Evolutionary conservation across 2,797 vertebrate genomes (phyloP).

Genomic region (Enteromius argenteus): DNA sequence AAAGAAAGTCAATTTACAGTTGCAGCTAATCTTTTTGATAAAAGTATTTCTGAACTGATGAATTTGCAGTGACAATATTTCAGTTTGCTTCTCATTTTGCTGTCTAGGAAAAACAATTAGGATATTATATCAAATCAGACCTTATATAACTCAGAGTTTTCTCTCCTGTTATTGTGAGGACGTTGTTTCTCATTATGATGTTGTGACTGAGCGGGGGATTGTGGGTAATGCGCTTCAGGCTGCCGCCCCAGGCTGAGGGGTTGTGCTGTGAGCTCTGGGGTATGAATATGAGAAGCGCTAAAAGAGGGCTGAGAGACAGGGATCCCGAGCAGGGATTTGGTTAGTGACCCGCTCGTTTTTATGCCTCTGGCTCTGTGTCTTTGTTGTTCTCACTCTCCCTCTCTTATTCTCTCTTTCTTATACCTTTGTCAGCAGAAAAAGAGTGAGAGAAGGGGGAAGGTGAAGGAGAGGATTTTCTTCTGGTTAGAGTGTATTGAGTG

Average conservation of each 20-base stretch:
- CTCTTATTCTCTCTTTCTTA: not conserved
- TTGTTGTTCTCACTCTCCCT: slow-evolving; percentile 1
- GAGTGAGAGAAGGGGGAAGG: slow-evolving; percentile 2
- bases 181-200: slow-evolving; percentile 10
- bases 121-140: not conserved
- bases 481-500: slow-evolving; percentile 60
- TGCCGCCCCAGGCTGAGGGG: slow-evolving; percentile 19
- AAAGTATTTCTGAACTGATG: not conserved
- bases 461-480: slow-evolving; percentile 50
- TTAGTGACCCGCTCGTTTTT: not conserved
- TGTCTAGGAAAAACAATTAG: not conserved
- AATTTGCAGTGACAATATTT: not conserved
- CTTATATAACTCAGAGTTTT: not conserved
- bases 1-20: not conserved
- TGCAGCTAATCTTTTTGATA: not conserved
- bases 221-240: slow-evolving; percentile 16
- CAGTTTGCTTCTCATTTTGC: not conserved
- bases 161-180: not conserved
- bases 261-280: slow-evolving; percentile 36
- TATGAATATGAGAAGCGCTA: not conserved
- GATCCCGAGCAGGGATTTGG: slow-evolving; percentile 25
- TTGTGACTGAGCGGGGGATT: slow-evolving; percentile 20
- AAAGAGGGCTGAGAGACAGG: slow-evolving; percentile 9
- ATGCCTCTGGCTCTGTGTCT: slow-evolving; percentile 19
- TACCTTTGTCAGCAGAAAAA: slow-evolving; percentile 77